phyloP scores from a whole-genome alignment of 2,888 invertebrate genomes.

The Rambutsinella grinnellia region DNA sequence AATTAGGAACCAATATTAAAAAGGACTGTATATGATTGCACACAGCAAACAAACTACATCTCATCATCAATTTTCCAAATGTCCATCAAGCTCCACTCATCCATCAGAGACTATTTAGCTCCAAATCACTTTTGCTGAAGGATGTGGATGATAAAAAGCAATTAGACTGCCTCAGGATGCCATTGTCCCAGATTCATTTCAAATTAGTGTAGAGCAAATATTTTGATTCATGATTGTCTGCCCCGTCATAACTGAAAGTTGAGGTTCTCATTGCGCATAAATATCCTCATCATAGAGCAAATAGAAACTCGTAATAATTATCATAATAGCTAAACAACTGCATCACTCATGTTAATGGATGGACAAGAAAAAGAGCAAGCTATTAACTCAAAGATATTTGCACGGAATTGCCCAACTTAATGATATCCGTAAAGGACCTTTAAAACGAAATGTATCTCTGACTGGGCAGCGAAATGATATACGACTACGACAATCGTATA shows the following conservation, averaged over 20 bases:
- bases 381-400: too few species aligned
- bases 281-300: constrained; percentile 11
- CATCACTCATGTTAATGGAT: constrained; percentile 5
- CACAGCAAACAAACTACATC: not conserved
- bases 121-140: constrained; percentile 20
- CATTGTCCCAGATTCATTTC: constrained; percentile 61
- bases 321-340: constrained; percentile 9
- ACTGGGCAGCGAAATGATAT: not conserved
- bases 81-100: constrained; percentile 22
- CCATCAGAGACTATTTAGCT: not conserved
- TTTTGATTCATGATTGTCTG: constrained; percentile 62
- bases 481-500: not conserved
- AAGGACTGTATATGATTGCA: not conserved
- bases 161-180: constrained; percentile 57
- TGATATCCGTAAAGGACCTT: not conserved
- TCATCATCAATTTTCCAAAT: constrained; percentile 18
- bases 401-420: too few species aligned
- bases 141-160: constrained; percentile 52
- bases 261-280: constrained; percentile 5
- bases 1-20: not conserved
- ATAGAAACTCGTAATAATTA: not conserved
- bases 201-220: constrained; percentile 59
- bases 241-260: constrained; percentile 39
- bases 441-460: not conserved
- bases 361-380: too few species aligned